Percentiles rank a stretch among this genome's conserved stretches.
Conservation (phyloP, 2,113 vertebrate species). For the Alouatta palliata region DNA sequence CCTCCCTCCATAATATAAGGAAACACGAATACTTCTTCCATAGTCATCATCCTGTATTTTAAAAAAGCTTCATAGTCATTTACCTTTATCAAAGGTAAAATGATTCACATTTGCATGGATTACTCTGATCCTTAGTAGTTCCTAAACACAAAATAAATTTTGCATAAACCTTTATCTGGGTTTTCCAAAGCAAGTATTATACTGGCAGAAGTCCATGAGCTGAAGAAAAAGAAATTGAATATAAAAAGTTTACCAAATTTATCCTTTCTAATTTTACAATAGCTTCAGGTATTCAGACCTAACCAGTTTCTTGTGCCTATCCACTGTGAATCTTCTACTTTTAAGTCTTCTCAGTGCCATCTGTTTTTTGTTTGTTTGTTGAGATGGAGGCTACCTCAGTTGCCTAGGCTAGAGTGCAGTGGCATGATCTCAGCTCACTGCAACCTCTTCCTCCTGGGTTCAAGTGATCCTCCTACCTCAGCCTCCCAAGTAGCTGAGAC, state of each 20-base stretch:
- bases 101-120: constrained; percentile 28
- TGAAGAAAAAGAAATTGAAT: constrained; percentile 51
- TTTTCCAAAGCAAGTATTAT: constrained; percentile 46
- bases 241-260: constrained; percentile 73
- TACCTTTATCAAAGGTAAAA: constrained; percentile 12
- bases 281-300: not conserved
- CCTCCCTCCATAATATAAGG: no score
- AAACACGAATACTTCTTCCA: not conserved
- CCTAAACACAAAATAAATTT: constrained; percentile 49
- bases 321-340: not conserved
- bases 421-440: no score
- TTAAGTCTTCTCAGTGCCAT: not conserved
- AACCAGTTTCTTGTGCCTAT: constrained; percentile 33
- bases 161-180: not conserved
- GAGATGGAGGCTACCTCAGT: no score
- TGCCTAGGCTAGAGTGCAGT: no score
- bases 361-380: no score
- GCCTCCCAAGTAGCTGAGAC: no score
- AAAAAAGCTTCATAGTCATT: constrained; percentile 76
- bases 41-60: constrained; percentile 39
- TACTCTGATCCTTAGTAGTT: constrained; percentile 37
- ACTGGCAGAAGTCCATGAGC: constrained; percentile 13
- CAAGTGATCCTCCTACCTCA: no score
- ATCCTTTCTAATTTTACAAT: constrained; percentile 76
- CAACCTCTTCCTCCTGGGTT: no score